A percentile compares a stretch with the other conserved stretches of the same genome.
These are phyloP conservation scores for Caenorhabditis briggsae DNA, from an alignment of 1,140 invertebrate genomes.

Conservation along the genomic window DNA sequence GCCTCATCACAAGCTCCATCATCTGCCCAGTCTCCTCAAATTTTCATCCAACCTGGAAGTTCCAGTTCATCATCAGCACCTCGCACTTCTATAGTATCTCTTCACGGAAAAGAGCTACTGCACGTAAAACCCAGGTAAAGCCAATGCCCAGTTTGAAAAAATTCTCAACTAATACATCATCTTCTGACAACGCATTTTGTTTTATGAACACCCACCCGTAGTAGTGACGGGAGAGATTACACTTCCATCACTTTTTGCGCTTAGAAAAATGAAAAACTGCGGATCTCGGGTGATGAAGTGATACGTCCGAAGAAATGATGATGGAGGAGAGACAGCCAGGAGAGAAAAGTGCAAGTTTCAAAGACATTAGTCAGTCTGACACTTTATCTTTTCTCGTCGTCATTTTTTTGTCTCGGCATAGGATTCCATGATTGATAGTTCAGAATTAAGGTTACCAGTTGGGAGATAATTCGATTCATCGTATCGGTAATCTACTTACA, in stretches of 20 bases:
- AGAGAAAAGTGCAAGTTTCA: slow-evolving; percentile 4
- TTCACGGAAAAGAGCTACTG: slow-evolving; percentile 34
- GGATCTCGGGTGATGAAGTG: slow-evolving; percentile 18
- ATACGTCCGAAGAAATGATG: slow-evolving; percentile 20
- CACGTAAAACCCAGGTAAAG: slow-evolving; percentile 51
- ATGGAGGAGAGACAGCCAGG: not conserved
- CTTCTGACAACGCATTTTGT: slow-evolving; percentile 41
- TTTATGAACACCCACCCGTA: slow-evolving; percentile 46
- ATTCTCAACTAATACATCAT: slow-evolving; percentile 10
- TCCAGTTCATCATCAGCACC: slow-evolving; percentile 8
- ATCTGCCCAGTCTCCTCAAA: slow-evolving; percentile 32
- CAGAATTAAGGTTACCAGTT: slow-evolving; percentile 25
- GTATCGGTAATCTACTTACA: slow-evolving; percentile 24
- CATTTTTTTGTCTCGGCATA: not conserved
- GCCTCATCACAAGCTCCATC: slow-evolving; percentile 48
- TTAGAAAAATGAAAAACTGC: slow-evolving; percentile 16
- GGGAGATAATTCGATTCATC: not conserved
- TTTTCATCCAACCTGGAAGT: slow-evolving; percentile 46
- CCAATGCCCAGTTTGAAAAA: not conserved
- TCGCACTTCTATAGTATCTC: slow-evolving; percentile 35
- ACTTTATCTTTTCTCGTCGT: not conserved
- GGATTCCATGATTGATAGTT: slow-evolving; percentile 2
- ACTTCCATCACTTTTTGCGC: slow-evolving; percentile 45
- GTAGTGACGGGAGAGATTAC: slow-evolving; percentile 26
- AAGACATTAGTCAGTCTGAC: slow-evolving; percentile 22